phyloP scores from a whole-genome alignment of 35 echinoderm and acorn worm genomes.

The Ptychodera flava region DNA sequence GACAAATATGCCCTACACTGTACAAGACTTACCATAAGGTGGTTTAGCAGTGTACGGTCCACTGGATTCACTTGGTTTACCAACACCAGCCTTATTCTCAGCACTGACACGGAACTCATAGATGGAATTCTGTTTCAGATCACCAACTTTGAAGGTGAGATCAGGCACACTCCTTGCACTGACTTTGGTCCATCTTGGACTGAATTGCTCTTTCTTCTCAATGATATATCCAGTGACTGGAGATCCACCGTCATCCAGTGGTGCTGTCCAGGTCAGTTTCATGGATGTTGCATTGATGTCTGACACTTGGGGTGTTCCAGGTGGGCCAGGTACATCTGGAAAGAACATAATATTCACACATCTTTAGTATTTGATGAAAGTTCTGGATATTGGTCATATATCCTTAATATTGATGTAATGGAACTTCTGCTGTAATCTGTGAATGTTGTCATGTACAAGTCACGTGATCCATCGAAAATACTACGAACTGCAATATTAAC shows the following conservation, averaged over 20 bases:
- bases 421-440: too few species aligned
- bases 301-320: not conserved
- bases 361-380: too few species aligned
- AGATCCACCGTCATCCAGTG: not conserved
- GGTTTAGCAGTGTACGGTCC: not conserved
- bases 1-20: too few species aligned
- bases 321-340: not conserved
- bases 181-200: not conserved
- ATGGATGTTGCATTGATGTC: not conserved
- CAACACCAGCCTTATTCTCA: not conserved
- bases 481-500: too few species aligned
- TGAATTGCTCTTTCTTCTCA: not conserved
- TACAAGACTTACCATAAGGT: not conserved
- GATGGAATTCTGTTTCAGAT: not conserved
- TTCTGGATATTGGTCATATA: too few species aligned
- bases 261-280: not conserved
- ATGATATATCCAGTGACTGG: not conserved
- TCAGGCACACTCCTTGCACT: not conserved
- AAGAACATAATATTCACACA: not conserved
- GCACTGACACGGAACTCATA: not conserved
- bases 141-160: not conserved
- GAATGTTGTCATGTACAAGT: too few species aligned
- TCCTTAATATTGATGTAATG: too few species aligned
- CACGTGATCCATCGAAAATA: too few species aligned
- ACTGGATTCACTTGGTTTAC: not conserved